A percentile compares a stretch with the other conserved stretches of the same genome.
These are phyloP conservation scores for Chitala chitala DNA, from an alignment of 2,113 vertebrate genomes.

Conservation along the genomic window DNA sequence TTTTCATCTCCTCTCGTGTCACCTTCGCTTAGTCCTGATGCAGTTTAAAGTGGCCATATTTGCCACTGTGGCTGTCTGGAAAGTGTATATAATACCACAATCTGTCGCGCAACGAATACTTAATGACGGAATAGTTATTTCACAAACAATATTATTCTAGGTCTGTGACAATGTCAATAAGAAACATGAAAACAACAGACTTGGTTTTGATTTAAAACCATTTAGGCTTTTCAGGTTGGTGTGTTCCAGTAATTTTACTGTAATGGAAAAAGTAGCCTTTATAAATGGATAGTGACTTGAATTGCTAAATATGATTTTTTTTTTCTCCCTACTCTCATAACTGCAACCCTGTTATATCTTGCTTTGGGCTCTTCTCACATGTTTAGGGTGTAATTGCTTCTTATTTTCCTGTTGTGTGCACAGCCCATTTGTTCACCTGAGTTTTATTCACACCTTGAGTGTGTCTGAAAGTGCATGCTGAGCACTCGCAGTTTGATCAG, in stretches of 20 bases:
- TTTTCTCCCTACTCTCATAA: background rate
- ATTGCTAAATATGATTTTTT: constrained; percentile 1
- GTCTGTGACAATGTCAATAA: constrained; percentile 52
- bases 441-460: constrained; percentile 18
- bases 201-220: constrained; percentile 44
- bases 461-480: constrained; percentile 18
- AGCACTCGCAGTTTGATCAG: constrained; percentile 15
- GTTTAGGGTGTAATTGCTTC: constrained; percentile 2
- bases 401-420: background rate
- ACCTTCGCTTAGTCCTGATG: constrained; percentile 57
- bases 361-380: background rate
- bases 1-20: constrained; percentile 62
- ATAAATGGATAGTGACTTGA: constrained; percentile 28
- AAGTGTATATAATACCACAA: constrained; percentile 33
- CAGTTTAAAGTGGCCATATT: constrained; percentile 50
- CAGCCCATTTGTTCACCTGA: background rate
- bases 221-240: constrained; percentile 32
- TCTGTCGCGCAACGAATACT: constrained; percentile 46
- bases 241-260: constrained; percentile 35
- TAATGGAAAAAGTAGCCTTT: constrained; percentile 39
- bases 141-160: constrained; percentile 49
- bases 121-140: constrained; percentile 59
- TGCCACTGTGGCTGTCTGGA: constrained; percentile 39
- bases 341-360: background rate
- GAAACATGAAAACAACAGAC: constrained; percentile 46